Base-by-base conservation (phyloP, 2,113 vertebrate species). In the Arothron firmamentum region DNA sequence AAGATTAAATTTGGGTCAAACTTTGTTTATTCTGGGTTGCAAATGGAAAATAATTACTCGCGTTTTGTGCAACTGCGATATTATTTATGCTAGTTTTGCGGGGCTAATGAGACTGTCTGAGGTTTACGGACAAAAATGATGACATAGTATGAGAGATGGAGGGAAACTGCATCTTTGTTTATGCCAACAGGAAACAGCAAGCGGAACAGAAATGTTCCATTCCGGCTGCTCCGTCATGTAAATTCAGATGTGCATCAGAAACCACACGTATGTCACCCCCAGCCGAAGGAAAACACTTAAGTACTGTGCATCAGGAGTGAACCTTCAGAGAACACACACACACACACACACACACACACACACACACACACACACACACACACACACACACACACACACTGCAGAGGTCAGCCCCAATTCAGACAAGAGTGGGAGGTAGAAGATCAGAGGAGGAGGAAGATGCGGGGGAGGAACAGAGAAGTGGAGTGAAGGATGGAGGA, bases 361-460 rank as follows among this genome's bases (percentile, higher is more conserved):
- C 47, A 57, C 49, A 72, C 43, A 4, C 50, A 28, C 25, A 28
- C 34, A 12, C 34, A 38, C 34, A 38, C 34, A 38, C 34, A 38
- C 9, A 38, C 34, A 12, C 34, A 38, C 59, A 2, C 78, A 71
- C 18, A 62, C 47, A 57, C 49, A 72, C 43, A 4, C 50, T 51
- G 13, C 34, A 9, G 1, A 31, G 67, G 68, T 74, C 72, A 62
- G 28, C 16, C 51, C 48, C 23, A n/a, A 71, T 67, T 65, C 72
- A 59, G 31, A 52, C 52, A 42, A 56, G n/a, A 53, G 56, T 25
- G 16, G 47, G 34, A 56, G 41, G 18, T 16, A 11, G 46, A n/a
- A 17, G 71, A 53, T 47, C 17, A 17, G 21, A 25, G 14, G 21
- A 34, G 57, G 51, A 66, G 47, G 57, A 28, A 20, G 52, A 52